Evolutionary conservation across 2,113 vertebrate species (phyloP).

Genomic region (Marmota flaviventris): DNA sequence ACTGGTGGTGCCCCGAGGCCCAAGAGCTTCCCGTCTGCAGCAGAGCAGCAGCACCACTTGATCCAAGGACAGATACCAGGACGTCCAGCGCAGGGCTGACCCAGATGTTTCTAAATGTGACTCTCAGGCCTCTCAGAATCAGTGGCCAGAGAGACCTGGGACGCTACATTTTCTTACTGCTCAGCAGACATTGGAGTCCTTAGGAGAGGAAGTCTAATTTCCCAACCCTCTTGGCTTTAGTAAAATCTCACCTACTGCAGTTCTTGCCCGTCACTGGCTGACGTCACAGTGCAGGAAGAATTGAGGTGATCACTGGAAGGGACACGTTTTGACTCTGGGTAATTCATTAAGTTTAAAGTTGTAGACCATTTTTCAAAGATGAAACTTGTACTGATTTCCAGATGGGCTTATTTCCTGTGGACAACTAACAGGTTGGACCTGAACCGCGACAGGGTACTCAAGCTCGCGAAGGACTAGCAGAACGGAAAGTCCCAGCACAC

Average conservation of each 20-base stretch:
- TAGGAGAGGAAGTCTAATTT: not conserved
- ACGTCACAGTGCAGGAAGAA: not conserved
- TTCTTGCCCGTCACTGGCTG: not conserved
- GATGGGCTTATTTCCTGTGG: not conserved
- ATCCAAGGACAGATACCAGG: not conserved
- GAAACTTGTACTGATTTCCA: not conserved
- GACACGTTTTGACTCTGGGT: not conserved
- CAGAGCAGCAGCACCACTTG: too few species aligned
- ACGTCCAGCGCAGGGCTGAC: not conserved
- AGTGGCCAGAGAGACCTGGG: fast-evolving
- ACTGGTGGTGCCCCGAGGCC: not conserved
- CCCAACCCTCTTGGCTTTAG: not conserved
- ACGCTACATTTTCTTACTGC: not conserved
- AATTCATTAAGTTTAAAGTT: not conserved
- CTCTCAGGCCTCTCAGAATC: too few species aligned
- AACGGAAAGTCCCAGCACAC: not conserved
- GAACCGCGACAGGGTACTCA: not conserved
- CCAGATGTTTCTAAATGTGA: not conserved
- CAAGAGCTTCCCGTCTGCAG: not conserved
- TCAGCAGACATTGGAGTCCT: not conserved
- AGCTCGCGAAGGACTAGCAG: not conserved
- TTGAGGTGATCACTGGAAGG: too few species aligned
- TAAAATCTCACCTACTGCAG: not conserved
- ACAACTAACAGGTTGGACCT: not conserved
- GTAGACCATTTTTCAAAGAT: not conserved